Conservation (phyloP, 2,888 invertebrate species). For the Julus scanicus region DNA sequence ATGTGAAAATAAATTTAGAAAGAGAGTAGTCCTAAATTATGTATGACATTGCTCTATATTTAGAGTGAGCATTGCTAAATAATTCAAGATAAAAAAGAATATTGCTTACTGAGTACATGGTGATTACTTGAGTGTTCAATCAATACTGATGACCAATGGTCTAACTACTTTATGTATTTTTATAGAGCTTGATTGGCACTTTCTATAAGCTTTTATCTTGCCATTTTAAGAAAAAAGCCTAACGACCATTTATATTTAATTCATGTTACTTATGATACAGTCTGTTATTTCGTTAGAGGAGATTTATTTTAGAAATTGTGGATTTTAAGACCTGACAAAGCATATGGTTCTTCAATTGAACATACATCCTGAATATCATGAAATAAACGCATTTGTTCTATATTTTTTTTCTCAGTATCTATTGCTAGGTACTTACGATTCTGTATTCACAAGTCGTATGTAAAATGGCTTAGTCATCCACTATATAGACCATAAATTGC, state of each 20-base stretch:
- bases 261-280: too few relatives aligned
- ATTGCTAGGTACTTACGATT: too few relatives aligned
- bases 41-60: background rate
- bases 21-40: background rate
- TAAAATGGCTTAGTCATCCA: too few relatives aligned
- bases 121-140: background rate
- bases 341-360: too few relatives aligned
- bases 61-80: background rate
- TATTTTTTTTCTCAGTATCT: too few relatives aligned
- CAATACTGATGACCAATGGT: background rate
- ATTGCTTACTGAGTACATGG: background rate
- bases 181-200: background rate
- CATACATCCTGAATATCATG: too few relatives aligned
- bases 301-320: too few relatives aligned
- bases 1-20: background rate
- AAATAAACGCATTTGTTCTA: too few relatives aligned
- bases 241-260: background rate
- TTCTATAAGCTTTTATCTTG: background rate
- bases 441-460: too few relatives aligned
- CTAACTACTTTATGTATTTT: background rate
- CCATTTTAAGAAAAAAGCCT: background rate
- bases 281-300: too few relatives aligned
- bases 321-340: too few relatives aligned
- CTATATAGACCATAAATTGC: too few relatives aligned
- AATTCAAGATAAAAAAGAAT: background rate